Percentiles rank a stretch among this genome's conserved stretches.
Evolutionary conservation across 2,797 vertebrate genomes (phyloP).

Genomic region (Alfaro cultratus): DNA sequence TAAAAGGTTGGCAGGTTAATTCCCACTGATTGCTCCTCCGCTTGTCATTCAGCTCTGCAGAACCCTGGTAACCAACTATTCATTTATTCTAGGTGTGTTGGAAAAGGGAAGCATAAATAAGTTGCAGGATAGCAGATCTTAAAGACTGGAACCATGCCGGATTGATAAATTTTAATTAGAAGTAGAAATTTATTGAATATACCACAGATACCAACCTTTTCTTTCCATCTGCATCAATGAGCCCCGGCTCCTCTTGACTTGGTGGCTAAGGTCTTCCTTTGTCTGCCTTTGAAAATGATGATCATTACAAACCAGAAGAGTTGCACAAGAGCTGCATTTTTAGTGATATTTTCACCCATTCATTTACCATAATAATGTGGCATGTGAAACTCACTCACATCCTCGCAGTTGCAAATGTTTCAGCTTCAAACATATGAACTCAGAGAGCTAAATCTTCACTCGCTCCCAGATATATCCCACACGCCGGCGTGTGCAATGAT

Average conservation of each 20-base stretch:
- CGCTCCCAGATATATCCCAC: background rate
- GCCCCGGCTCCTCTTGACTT: background rate
- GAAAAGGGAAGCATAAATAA: background rate
- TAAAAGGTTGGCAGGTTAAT: conserved; percentile 31
- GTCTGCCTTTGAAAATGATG: background rate
- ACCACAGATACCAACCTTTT: background rate
- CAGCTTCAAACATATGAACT: background rate
- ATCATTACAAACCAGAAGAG: background rate
- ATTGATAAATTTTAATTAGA: background rate
- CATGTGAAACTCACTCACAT: background rate
- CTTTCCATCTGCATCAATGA: background rate
- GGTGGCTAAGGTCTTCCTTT: background rate
- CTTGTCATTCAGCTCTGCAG: background rate
- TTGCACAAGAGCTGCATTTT: background rate
- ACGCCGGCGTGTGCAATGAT: background rate
- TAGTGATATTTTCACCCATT: background rate
- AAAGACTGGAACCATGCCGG: background rate
- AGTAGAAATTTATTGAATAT: background rate
- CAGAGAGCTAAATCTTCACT: background rate
- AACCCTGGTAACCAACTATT: background rate
- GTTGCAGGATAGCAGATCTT: background rate
- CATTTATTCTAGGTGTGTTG: conserved; percentile 4
- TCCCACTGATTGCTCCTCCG: background rate
- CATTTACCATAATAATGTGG: background rate
- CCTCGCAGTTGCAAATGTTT: background rate